Evolutionary conservation across 2,888 invertebrate species (phyloP), one percentile per base, ranked within the genome.

Genomic region (Xestia ashworthii): DNA sequence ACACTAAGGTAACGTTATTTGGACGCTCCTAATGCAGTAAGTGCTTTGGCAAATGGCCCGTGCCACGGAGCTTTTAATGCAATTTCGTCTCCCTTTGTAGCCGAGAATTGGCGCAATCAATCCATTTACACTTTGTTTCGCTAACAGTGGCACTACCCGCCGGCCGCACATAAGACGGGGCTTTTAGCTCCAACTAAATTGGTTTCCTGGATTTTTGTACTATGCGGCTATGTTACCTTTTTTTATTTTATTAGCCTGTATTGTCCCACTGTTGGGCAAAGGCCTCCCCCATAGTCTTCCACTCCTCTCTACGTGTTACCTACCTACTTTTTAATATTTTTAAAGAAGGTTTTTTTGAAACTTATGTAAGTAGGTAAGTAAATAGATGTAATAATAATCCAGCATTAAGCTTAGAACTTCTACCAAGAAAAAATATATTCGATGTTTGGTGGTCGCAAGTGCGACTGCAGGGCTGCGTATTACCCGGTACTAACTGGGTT

Each of bases 91-190:
- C 95, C 96, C 97, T 97, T 97, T 97, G 97, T 96, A 95, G 89
- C 87, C 89, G 90, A 91, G 94, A 97, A 97, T 97, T 97, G 97
- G 94, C 93, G 95, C 97, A 96, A 97, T 97, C 97, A 96, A 96
- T 97, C 96, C 97, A 97, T 97, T 97, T 97, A 96, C 96, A 96
- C 97, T 97, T 95, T 97, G 97, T 97, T 97, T 96, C 97, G 95
- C 94, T 94, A 96, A 95, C 95, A 95, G 92, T 90, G 91, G 86
- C 89, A 90, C 90, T 90, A 87, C 84, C 84, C 86, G 86, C 85
- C 87, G 83, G 90, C 91, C 89, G 89, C 92, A 91, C 88, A 83
- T 81, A 90, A 90, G 90, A 89, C 88, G 90, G 85, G 71, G 94
- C 95, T 95, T 95, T 95, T 94, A 95, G 93, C 91, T 90, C 88